Evolutionary conservation across 2,113 vertebrate genomes (phyloP).

Genomic region (Bufo bufo): DNA sequence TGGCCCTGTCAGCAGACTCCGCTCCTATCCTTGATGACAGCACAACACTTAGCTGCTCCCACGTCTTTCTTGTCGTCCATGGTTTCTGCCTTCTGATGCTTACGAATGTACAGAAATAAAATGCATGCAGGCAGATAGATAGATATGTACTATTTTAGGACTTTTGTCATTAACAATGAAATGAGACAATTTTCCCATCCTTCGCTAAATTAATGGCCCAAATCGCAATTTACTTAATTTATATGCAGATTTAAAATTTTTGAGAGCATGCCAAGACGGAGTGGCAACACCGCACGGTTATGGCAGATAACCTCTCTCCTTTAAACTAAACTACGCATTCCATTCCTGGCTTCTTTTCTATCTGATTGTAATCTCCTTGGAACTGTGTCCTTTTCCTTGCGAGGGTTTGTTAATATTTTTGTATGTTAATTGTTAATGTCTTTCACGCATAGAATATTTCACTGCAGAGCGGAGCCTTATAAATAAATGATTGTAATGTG

Average conservation of each 20-base stretch:
- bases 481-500: conserved; percentile 53
- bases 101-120: conserved; percentile 29
- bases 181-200: conserved; percentile 57
- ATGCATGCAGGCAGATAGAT: conserved; percentile 23
- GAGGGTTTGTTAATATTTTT: conserved; percentile 49
- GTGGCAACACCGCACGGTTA: conserved; percentile 23
- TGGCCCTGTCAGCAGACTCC: conserved; percentile 23
- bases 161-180: conserved; percentile 57
- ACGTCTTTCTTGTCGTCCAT: neutral
- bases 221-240: conserved; percentile 56
- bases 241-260: conserved; percentile 56
- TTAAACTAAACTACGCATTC: conserved; percentile 37
- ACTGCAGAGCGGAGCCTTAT: conserved; percentile 36
- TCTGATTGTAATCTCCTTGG: conserved; percentile 48
- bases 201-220: conserved; percentile 57
- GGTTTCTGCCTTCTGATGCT: neutral
- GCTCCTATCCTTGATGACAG: neutral
- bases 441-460: conserved; percentile 46
- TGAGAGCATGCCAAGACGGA: conserved; percentile 44
- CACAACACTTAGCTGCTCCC: neutral
- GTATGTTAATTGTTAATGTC: conserved; percentile 55
- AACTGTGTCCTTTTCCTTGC: conserved; percentile 4
- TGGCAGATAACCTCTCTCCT: conserved; percentile 39
- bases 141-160: conserved; percentile 52
- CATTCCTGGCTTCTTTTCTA: neutral